Evolutionary conservation across 1,140 invertebrate genomes (phyloP).

Genomic region (Bombus cullumanus): DNA sequence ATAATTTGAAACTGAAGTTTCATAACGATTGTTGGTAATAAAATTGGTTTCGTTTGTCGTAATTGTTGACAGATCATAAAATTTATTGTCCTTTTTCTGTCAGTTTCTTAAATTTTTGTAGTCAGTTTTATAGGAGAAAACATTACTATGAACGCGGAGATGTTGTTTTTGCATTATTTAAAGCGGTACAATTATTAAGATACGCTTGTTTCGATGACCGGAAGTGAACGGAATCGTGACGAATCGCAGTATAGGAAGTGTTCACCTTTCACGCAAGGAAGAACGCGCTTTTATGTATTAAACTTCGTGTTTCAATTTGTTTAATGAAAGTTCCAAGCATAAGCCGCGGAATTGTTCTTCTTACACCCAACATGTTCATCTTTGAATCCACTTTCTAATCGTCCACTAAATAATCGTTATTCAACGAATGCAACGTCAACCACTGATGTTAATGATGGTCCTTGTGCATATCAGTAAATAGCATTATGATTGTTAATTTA

Average conservation of each 20-base stretch:
- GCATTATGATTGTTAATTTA: slow-evolving; percentile 10
- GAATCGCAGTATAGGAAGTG: slow-evolving; percentile 17
- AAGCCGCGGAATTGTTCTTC: background rate
- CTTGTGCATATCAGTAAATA: background rate
- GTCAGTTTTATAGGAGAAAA: background rate
- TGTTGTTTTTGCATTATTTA: background rate
- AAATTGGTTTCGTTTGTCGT: no score
- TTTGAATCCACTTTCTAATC: slow-evolving; percentile 4
- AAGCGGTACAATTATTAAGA: background rate
- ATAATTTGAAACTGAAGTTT: no score
- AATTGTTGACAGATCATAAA: background rate
- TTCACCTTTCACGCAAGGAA: slow-evolving; percentile 32
- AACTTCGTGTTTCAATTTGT: slow-evolving; percentile 4
- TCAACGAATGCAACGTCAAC: background rate
- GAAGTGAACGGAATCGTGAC: slow-evolving; percentile 45
- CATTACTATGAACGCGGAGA: background rate
- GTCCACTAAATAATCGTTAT: background rate
- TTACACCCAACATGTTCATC: no score
- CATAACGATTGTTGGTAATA: no score
- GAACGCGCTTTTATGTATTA: slow-evolving; percentile 22
- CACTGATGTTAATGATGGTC: background rate
- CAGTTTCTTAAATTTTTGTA: no score
- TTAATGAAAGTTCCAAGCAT: slow-evolving; percentile 2
- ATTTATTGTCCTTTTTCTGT: background rate
- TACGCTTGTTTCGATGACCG: slow-evolving; percentile 21